Percentiles rank a stretch among this genome's conserved stretches.
phyloP scores from a whole-genome alignment of 2,797 vertebrate genomes.

The Emydoidea blandingii region DNA sequence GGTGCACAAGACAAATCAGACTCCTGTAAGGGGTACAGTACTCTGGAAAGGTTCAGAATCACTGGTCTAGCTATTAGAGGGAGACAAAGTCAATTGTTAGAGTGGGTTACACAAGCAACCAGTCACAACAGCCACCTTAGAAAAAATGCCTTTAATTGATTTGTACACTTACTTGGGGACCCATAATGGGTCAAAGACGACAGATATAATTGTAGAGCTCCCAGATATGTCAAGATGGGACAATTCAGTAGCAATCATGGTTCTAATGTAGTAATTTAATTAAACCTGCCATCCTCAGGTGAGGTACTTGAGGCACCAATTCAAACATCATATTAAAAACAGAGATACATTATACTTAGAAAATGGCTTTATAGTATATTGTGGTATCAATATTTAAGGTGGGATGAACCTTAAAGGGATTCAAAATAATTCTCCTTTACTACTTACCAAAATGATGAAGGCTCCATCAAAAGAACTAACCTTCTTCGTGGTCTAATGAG shows the following conservation, averaged over 20 bases:
- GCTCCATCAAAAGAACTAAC: neutral
- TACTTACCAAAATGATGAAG: neutral
- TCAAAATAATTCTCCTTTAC: neutral
- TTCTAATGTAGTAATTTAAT: neutral
- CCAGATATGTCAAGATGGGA: neutral
- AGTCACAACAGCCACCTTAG: neutral
- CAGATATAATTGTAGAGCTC: neutral
- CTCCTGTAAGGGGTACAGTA: too few species aligned
- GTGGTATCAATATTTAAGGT: fast-evolving
- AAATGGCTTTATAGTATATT: neutral
- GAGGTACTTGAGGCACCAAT: neutral
- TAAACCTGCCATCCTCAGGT: neutral
- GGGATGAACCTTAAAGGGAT: neutral
- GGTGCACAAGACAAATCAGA: too few species aligned
- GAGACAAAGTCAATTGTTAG: neutral
- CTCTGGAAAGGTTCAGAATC: too few species aligned
- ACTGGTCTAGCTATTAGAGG: neutral
- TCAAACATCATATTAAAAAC: neutral
- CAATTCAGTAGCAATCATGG: neutral
- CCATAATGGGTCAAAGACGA: neutral
- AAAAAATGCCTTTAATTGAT: neutral
- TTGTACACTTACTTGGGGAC: neutral
- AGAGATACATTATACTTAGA: neutral
- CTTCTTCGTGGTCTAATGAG: neutral
- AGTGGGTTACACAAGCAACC: neutral